Conservation (phyloP, 2,888 invertebrate species). For the Frankliniella intonsa region DNA sequence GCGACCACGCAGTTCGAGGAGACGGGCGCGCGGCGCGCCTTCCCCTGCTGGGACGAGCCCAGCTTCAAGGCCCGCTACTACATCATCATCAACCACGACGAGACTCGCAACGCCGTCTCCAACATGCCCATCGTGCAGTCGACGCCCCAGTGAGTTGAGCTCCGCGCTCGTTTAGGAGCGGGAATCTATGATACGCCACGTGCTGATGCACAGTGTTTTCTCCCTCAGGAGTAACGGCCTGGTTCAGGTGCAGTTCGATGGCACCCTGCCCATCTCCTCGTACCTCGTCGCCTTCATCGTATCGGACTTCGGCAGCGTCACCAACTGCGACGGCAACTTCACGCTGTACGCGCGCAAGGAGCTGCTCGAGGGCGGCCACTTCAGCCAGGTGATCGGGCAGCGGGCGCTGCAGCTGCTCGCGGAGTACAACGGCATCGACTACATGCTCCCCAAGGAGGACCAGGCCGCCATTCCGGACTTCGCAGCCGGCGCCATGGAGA, state of each 20-base stretch:
- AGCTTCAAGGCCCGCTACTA: constrained; percentile 17
- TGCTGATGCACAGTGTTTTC: neutral
- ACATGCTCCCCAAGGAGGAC: neutral
- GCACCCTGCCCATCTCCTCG: neutral
- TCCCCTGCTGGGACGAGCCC: constrained; percentile 2
- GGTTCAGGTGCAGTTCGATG: neutral
- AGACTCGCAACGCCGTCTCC: neutral
- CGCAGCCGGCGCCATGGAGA: neutral
- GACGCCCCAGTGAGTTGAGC: neutral
- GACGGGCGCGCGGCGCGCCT: neutral
- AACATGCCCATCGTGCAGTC: neutral
- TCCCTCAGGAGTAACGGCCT: neutral
- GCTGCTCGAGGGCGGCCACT: neutral
- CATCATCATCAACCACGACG: neutral
- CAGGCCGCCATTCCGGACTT: constrained; percentile 12
- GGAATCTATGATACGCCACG: too few species aligned
- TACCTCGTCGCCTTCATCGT: constrained; percentile 14
- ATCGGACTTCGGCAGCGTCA: constrained; percentile 50
- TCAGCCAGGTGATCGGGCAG: neutral
- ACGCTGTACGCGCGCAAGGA: neutral
- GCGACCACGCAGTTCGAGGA: neutral
- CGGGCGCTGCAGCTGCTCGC: neutral
- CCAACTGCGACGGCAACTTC: constrained; percentile 43
- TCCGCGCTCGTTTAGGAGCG: too few species aligned
- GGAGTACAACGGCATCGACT: neutral